phyloP scores from a whole-genome alignment of 1,140 invertebrate species.

The Trichonephila clavata region DNA sequence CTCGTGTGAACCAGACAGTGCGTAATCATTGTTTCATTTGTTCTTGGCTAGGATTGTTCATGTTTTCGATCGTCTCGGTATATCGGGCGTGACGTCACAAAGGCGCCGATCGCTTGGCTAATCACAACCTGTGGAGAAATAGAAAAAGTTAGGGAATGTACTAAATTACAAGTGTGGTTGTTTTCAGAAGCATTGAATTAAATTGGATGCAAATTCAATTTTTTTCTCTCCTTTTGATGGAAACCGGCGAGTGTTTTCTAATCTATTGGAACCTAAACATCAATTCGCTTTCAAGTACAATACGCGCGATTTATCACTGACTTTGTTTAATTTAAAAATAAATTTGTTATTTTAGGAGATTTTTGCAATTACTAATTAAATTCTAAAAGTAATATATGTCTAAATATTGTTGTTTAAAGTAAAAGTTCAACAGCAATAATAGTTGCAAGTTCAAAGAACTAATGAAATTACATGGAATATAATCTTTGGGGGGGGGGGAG shows the following conservation, averaged over 20 bases:
- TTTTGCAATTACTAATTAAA: too few relatives aligned
- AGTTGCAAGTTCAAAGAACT: too few relatives aligned
- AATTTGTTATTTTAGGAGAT: too few relatives aligned
- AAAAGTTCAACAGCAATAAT: too few relatives aligned
- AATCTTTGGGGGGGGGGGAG: too few relatives aligned
- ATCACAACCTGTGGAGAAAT: background rate
- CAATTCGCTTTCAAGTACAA: too few relatives aligned
- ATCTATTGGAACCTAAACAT: too few relatives aligned
- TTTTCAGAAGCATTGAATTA: background rate
- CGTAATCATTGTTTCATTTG: background rate
- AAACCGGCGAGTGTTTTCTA: background rate
- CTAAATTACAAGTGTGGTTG: background rate
- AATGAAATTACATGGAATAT: too few relatives aligned
- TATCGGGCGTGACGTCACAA: background rate
- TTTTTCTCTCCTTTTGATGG: background rate
- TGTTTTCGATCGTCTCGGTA: background rate
- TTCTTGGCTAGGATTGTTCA: background rate
- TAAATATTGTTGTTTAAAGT: too few relatives aligned
- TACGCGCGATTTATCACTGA: too few relatives aligned
- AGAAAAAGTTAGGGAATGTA: background rate
- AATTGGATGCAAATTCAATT: background rate
- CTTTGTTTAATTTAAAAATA: too few relatives aligned
- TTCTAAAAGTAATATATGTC: too few relatives aligned
- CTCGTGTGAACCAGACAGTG: constrained; percentile 39
- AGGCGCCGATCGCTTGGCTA: constrained; percentile 4